A percentile compares a stretch with the other conserved stretches of the same genome.
phyloP scores from a whole-genome alignment of 2,797 vertebrate species.

The Centropyge bicolor region DNA sequence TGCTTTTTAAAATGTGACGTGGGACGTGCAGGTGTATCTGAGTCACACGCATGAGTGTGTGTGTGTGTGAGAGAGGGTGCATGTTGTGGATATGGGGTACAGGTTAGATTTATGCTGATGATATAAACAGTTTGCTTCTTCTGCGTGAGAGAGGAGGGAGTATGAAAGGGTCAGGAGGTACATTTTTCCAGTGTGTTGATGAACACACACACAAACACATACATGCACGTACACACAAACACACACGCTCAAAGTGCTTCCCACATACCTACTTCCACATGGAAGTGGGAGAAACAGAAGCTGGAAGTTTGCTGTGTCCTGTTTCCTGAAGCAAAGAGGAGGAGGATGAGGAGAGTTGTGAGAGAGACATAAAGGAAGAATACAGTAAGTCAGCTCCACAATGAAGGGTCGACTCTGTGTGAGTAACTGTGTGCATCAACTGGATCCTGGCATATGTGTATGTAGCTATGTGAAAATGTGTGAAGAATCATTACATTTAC shows the following conservation, averaged over 20 bases:
- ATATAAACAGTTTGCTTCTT: slow-evolving; percentile 63
- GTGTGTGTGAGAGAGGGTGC: not conserved
- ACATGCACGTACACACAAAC: slow-evolving; percentile 48
- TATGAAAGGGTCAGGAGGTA: slow-evolving; percentile 51
- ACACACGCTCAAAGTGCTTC: slow-evolving; percentile 61
- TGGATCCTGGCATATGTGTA: not conserved
- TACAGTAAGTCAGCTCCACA: slow-evolving; percentile 38
- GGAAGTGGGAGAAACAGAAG: slow-evolving; percentile 92
- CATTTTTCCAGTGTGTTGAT: slow-evolving; percentile 50
- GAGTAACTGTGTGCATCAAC: slow-evolving; percentile 25
- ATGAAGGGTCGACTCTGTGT: slow-evolving; percentile 41
- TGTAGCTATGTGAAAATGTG: not conserved
- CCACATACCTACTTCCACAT: slow-evolving; percentile 79
- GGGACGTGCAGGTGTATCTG: slow-evolving; percentile 49
- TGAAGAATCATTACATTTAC: not conserved
- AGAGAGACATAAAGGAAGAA: slow-evolving; percentile 77
- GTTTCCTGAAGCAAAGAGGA: slow-evolving; percentile 79
- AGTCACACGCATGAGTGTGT: slow-evolving; percentile 11
- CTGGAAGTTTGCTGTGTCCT: slow-evolving; percentile 87
- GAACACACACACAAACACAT: slow-evolving; percentile 48
- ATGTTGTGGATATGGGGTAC: slow-evolving; percentile 7
- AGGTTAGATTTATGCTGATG: slow-evolving; percentile 56
- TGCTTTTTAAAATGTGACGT: not conserved
- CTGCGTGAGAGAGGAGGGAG: slow-evolving; percentile 57
- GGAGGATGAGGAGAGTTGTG: slow-evolving; percentile 80